phyloP scores from a whole-genome alignment of 2,797 vertebrate genomes.

The Sebastolobus altivelis region DNA sequence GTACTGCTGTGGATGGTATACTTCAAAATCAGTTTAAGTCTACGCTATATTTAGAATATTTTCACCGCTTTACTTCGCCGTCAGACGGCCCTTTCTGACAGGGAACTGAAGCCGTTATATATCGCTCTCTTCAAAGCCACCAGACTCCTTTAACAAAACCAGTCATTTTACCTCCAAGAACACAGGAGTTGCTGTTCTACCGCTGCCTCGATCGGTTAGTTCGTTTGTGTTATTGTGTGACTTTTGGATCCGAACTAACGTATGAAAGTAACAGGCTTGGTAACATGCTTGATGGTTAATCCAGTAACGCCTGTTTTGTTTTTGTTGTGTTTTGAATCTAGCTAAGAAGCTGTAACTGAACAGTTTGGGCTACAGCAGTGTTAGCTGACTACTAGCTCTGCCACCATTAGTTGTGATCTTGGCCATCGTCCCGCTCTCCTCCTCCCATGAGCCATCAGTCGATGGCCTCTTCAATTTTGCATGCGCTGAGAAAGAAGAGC shows the following conservation, averaged over 20 bases:
- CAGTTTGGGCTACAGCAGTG: neutral
- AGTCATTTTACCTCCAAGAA: neutral
- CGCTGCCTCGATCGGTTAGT: neutral
- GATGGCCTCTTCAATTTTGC: conserved; percentile 66
- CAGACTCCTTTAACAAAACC: neutral
- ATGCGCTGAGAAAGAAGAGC: conserved; percentile 56
- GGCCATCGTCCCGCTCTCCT: conserved; percentile 19
- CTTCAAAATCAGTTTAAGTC: neutral
- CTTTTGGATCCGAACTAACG: neutral
- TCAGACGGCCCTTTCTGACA: neutral
- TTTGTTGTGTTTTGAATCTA: neutral
- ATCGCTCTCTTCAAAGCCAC: neutral
- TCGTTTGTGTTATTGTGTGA: neutral
- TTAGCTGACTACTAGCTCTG: conserved; percentile 2
- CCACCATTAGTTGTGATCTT: conserved; percentile 19
- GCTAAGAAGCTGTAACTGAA: neutral
- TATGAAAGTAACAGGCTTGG: neutral
- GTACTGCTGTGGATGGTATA: rapidly evolving
- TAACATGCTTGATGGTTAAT: neutral
- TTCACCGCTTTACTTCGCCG: neutral
- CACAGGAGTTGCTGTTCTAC: neutral
- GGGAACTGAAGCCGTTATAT: neutral
- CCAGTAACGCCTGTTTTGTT: neutral
- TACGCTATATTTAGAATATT: neutral
- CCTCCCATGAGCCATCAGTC: conserved; percentile 35